These are phyloP conservation scores for Chelon auratus DNA, from an alignment of 2,797 vertebrate species.

Conservation along the genomic window DNA sequence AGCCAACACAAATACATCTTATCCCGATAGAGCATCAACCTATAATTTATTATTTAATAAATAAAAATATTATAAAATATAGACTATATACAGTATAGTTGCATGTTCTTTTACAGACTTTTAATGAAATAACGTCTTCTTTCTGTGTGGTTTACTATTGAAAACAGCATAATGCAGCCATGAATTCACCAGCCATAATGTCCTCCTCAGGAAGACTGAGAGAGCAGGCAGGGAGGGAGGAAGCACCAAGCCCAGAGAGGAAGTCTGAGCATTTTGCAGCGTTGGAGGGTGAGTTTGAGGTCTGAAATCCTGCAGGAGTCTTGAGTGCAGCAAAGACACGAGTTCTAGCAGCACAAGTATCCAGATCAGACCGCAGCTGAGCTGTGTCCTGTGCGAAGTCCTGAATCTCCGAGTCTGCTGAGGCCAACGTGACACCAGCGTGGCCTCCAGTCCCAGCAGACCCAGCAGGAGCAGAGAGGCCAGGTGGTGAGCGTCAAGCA, in stretches of 20 bases:
- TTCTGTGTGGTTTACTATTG: conserved; percentile 62
- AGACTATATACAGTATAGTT: not conserved
- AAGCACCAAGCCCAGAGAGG: not conserved
- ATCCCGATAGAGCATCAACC: no score
- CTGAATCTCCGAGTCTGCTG: conserved; percentile 76
- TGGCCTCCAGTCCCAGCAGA: conserved; percentile 84
- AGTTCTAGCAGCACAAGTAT: conserved; percentile 72
- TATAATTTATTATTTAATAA: not conserved
- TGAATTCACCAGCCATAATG: conserved; percentile 78
- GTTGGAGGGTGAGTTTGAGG: not conserved
- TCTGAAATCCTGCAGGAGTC: conserved; percentile 18
- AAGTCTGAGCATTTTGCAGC: not conserved
- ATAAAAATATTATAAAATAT: not conserved
- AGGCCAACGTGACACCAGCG: conserved; percentile 82
- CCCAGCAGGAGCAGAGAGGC: conserved; percentile 82
- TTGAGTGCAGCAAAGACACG: conserved; percentile 23
- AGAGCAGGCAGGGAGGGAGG: conserved; percentile 53
- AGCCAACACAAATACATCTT: no score
- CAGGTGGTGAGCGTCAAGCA: conserved; percentile 80
- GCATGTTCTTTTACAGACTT: not conserved
- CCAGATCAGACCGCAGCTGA: conserved; percentile 74
- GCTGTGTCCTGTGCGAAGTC: conserved; percentile 76
- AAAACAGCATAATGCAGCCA: conserved; percentile 84
- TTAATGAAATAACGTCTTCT: conserved; percentile 71
- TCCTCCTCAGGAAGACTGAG: conserved; percentile 66